These are phyloP conservation scores for Cataglyphis hispanica DNA, from an alignment of 1,140 invertebrate species.

Conservation along the genomic window DNA sequence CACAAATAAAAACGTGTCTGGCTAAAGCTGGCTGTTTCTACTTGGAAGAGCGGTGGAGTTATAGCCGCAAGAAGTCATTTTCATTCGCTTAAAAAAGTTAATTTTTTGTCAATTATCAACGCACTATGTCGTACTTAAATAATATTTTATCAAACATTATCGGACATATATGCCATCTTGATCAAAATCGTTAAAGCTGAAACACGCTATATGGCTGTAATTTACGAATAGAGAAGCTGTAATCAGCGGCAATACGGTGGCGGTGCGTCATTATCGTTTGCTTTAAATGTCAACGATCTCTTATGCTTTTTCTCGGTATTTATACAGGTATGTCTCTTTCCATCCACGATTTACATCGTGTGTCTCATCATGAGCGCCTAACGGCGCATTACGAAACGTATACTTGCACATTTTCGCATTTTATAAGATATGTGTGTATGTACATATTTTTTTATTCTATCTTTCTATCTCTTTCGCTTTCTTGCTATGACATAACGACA, in stretches of 20 bases:
- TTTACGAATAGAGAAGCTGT: slow-evolving; percentile 62
- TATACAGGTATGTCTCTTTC: slow-evolving; percentile 70
- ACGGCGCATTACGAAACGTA: slow-evolving; percentile 74
- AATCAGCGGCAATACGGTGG: slow-evolving; percentile 64
- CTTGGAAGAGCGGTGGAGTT: background rate
- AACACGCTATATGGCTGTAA: background rate
- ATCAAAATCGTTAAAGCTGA: slow-evolving; percentile 1
- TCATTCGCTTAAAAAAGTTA: background rate
- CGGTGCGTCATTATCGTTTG: slow-evolving; percentile 77
- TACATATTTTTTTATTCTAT: background rate
- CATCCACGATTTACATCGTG: slow-evolving; percentile 73
- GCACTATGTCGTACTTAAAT: background rate
- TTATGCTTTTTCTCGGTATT: slow-evolving; percentile 73
- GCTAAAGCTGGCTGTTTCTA: background rate
- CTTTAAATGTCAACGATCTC: slow-evolving; percentile 83
- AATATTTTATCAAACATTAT: background rate
- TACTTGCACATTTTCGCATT: slow-evolving; percentile 36
- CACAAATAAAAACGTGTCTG: slow-evolving; percentile 4
- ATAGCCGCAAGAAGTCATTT: background rate
- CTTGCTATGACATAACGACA: slow-evolving; percentile 39
- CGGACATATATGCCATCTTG: background rate
- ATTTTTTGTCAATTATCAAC: background rate
- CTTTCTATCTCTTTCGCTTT: background rate
- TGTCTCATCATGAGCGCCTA: slow-evolving; percentile 75
- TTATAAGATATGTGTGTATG: slow-evolving; percentile 11